Conservation (phyloP, 1,140 invertebrate genomes). For the Meloidogyne exigua region DNA sequence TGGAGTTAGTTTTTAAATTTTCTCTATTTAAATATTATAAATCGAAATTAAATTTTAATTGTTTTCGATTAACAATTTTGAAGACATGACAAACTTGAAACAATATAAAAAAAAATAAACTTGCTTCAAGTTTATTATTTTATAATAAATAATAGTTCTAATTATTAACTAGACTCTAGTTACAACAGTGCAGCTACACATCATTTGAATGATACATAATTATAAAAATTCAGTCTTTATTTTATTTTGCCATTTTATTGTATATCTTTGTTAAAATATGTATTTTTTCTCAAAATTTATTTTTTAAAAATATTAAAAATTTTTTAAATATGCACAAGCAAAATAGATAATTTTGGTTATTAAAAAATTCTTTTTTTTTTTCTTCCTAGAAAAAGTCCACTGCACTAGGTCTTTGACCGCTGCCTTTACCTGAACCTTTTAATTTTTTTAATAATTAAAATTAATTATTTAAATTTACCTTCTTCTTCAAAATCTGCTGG, state of each 20-base stretch:
- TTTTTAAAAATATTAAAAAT: not conserved
- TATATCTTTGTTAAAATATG: not conserved
- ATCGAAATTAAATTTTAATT: not conserved
- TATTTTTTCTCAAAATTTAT: not conserved
- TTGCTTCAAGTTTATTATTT: too few relatives aligned
- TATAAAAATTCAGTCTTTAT: not conserved
- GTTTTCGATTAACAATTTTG: not conserved
- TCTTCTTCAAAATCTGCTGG: conserved; percentile 11
- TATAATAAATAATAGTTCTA: not conserved
- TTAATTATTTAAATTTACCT: not conserved
- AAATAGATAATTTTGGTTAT: not conserved
- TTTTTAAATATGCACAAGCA: not conserved
- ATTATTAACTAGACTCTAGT: not conserved
- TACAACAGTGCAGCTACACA: not conserved
- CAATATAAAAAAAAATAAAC: not conserved
- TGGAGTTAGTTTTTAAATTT: not conserved
- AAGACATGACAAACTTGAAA: not conserved
- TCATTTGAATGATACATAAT: not conserved
- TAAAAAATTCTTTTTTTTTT: not conserved
- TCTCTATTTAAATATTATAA: too few relatives aligned
- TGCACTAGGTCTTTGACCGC: conserved; percentile 7
- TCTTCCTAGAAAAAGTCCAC: conserved; percentile 30
- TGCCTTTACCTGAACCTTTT: not conserved
- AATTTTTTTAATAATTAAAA: not conserved
- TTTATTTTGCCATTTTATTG: not conserved